These are phyloP conservation scores for Enteromius viviparus DNA, from an alignment of 2,797 vertebrate species.

Conservation along the genomic window DNA sequence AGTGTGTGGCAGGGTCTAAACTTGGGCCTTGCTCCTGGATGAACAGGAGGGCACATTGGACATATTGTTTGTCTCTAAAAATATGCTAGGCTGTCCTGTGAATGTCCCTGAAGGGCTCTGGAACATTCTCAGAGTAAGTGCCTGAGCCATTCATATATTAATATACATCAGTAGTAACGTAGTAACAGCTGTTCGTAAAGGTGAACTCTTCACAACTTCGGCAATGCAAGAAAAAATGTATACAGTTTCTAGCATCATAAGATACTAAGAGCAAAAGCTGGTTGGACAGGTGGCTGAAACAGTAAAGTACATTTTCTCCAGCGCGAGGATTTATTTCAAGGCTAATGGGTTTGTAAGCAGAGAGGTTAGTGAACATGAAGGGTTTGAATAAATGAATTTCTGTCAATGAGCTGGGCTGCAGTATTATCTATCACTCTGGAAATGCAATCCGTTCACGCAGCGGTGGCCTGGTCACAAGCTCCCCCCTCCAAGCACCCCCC, in stretches of 20 bases:
- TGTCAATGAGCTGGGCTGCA: conserved; percentile 41
- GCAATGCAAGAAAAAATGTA: neutral
- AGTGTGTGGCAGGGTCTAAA: conserved; percentile 33
- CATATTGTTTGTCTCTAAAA: conserved; percentile 59
- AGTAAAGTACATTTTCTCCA: neutral
- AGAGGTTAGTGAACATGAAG: conserved; percentile 18
- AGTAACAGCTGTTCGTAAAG: neutral
- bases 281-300: neutral
- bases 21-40: conserved; percentile 41
- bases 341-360: conserved; percentile 40
- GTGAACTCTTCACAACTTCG: neutral
- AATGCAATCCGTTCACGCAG: conserved; percentile 37
- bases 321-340: conserved; percentile 22
- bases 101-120: conserved; percentile 53
- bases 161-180: neutral
- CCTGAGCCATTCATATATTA: conserved; percentile 31
- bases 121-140: conserved; percentile 44
- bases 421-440: conserved; percentile 37
- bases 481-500: conserved; percentile 36
- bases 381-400: conserved; percentile 36
- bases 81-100: conserved; percentile 64
- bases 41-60: conserved; percentile 45
- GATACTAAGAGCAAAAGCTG: neutral
- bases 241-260: neutral
- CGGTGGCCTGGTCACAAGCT: conserved; percentile 26